Evolutionary conservation across 2,113 vertebrate genomes (phyloP).

Genomic region (Pardalotus punctatus): DNA sequence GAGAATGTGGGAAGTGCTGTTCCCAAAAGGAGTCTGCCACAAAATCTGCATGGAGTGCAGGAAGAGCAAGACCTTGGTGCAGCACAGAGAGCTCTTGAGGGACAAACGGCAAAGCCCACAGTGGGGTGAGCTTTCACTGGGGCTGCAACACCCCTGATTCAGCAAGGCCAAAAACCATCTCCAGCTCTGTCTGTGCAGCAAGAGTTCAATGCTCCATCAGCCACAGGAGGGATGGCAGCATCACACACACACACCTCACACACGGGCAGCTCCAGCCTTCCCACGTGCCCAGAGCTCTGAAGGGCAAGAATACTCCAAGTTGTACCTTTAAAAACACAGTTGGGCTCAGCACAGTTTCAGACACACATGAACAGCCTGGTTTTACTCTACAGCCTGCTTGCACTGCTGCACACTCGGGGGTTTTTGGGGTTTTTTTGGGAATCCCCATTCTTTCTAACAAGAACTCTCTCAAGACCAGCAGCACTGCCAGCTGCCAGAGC

Average conservation of each 20-base stretch:
- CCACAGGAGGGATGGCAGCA: neutral
- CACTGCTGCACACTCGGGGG: neutral
- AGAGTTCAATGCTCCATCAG: neutral
- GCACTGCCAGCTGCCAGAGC: neutral
- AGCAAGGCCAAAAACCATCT: neutral
- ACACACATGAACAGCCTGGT: neutral
- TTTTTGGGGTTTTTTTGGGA: neutral
- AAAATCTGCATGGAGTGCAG: neutral
- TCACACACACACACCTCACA: neutral
- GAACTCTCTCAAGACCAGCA: neutral
- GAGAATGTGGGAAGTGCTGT: neutral
- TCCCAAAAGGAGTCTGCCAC: neutral
- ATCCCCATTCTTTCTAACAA: neutral
- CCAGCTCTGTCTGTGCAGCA: neutral
- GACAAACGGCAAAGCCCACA: neutral
- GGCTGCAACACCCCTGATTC: neutral
- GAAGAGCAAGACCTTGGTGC: accelerated
- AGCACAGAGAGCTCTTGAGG: neutral
- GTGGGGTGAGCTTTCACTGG: neutral
- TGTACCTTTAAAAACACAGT: neutral
- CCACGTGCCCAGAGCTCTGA: neutral
- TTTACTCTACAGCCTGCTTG: neutral
- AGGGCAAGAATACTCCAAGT: neutral
- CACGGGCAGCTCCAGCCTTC: neutral
- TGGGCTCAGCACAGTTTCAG: neutral